phyloP scores from a whole-genome alignment of 2,113 vertebrate species.

The Mohoua ochrocephala region DNA sequence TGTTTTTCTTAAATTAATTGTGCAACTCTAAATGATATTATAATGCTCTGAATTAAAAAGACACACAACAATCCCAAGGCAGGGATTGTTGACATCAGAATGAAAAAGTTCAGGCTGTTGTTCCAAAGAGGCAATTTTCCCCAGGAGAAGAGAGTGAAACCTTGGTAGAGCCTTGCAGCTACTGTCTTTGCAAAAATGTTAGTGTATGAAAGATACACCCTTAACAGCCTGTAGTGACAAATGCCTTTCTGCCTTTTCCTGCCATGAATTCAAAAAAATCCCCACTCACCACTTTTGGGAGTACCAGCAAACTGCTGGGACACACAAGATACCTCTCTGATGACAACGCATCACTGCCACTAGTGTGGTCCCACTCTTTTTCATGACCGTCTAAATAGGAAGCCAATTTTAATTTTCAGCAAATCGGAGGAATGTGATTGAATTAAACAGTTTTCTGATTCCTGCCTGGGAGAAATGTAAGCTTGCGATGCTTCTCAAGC shows the following conservation, averaged over 20 bases:
- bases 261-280: not conserved
- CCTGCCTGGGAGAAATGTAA: not conserved
- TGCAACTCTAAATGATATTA: not conserved
- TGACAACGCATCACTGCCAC: not conserved
- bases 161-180: not conserved
- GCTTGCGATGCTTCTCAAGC: not conserved
- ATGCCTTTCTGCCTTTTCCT: not conserved
- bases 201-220: accelerated
- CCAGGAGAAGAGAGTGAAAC: not conserved
- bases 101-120: not conserved
- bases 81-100: not conserved
- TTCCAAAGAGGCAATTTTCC: not conserved
- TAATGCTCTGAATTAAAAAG: not conserved
- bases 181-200: not conserved
- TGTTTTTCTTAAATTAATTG: not conserved
- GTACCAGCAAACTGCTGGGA: not conserved
- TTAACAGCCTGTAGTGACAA: not conserved
- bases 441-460: not conserved
- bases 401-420: not conserved
- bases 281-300: not conserved
- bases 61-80: not conserved
- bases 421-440: not conserved
- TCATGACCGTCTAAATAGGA: not conserved
- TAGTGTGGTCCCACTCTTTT: not conserved
- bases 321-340: not conserved